Evolutionary conservation across 2,113 vertebrate genomes (phyloP).

Genomic region (Rhinolophus sinicus): DNA sequence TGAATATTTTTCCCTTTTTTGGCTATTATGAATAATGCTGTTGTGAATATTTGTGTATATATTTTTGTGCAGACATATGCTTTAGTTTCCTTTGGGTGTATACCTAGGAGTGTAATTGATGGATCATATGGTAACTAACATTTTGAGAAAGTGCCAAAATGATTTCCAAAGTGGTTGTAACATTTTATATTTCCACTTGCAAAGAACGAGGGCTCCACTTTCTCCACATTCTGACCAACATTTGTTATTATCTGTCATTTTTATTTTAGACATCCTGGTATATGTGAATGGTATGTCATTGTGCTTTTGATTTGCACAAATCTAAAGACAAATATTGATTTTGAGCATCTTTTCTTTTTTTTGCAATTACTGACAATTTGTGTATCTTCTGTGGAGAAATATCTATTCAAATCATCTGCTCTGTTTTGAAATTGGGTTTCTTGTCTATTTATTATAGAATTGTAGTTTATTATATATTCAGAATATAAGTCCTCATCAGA

Average conservation of each 20-base stretch:
- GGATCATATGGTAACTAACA: not conserved
- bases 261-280: not conserved
- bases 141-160: not conserved
- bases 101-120: not conserved
- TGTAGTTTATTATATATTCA: not conserved
- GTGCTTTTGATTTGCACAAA: not conserved
- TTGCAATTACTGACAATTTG: not conserved
- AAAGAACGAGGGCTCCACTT: not conserved
- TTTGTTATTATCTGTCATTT: not conserved
- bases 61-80: not conserved
- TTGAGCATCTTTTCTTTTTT: not conserved
- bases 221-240: not conserved
- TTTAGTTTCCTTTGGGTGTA: not conserved
- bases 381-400: not conserved
- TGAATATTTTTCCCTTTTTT: not conserved
- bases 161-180: not conserved
- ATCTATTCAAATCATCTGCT: not conserved
- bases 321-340: not conserved
- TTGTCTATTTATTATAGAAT: not conserved
- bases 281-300: not conserved
- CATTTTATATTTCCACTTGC: not conserved
- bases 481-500: not conserved
- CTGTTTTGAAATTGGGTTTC: not conserved
- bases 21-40: not conserved
- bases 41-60: not conserved